Conservation (phyloP, 2,888 invertebrate genomes). For the Pollenia griseotomentosa region DNA sequence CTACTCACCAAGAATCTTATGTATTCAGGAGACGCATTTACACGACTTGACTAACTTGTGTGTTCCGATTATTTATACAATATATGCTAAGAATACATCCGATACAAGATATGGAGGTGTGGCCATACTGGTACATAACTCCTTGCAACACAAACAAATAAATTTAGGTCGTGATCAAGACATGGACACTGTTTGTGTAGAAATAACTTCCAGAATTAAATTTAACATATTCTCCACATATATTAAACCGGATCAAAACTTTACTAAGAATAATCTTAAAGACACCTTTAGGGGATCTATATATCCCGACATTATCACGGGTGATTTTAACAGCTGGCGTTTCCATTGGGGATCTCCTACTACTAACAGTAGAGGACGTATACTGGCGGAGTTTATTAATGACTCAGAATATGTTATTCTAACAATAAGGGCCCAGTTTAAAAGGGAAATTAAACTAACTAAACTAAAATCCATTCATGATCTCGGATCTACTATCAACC, state of each 20-base stretch:
- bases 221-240: slow-evolving; percentile 62
- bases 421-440: neutral
- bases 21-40: slow-evolving; percentile 44
- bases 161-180: neutral
- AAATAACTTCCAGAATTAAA: slow-evolving; percentile 56
- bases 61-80: neutral
- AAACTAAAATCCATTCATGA: neutral
- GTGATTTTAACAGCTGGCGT: slow-evolving; percentile 57
- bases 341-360: slow-evolving; percentile 30
- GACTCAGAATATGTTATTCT: slow-evolving; percentile 31
- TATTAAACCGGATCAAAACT: slow-evolving; percentile 29
- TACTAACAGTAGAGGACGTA: neutral
- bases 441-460: no score
- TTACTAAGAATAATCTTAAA: slow-evolving; percentile 31
- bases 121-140: neutral
- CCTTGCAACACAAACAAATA: slow-evolving; percentile 9
- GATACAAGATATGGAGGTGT: slow-evolving; percentile 20
- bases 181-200: neutral
- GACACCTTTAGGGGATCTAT: neutral
- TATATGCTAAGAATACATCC: neutral
- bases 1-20: slow-evolving; percentile 37
- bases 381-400: slow-evolving; percentile 22
- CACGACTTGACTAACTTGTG: neutral
- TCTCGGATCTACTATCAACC: neutral
- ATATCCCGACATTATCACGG: slow-evolving; percentile 6